These are phyloP conservation scores for Cichladusa arquata DNA, from an alignment of 2,113 vertebrate genomes.

Conservation along the genomic window DNA sequence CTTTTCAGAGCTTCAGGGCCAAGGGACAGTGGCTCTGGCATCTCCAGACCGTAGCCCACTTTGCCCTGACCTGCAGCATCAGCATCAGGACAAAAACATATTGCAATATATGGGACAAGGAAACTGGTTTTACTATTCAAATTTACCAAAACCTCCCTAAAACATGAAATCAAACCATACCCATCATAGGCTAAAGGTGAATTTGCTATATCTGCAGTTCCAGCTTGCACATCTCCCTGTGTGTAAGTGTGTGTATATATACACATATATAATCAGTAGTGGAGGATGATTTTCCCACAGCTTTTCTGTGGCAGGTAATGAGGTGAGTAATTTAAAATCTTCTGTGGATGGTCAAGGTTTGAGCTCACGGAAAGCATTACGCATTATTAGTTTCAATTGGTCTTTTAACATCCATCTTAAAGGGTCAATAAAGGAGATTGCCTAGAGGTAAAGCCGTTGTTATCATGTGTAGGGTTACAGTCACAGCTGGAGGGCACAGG, in stretches of 20 bases:
- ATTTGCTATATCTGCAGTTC: background rate
- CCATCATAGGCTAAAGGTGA: background rate
- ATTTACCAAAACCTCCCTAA: background rate
- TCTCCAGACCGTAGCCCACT: background rate
- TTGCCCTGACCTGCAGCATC: background rate
- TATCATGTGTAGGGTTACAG: slow-evolving; percentile 12
- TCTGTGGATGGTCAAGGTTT: background rate
- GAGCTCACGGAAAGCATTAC: background rate
- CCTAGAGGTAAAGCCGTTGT: slow-evolving; percentile 7
- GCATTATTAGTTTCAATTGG: slow-evolving; percentile 7
- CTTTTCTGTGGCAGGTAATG: background rate
- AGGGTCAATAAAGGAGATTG: slow-evolving; percentile 53
- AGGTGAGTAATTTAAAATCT: slow-evolving; percentile 27
- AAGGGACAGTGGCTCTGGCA: background rate
- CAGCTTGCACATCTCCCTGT: background rate
- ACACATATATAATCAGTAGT: background rate
- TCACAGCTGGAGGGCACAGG: slow-evolving; percentile 21
- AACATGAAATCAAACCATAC: background rate
- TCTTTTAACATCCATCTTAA: slow-evolving; percentile 32
- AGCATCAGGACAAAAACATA: background rate
- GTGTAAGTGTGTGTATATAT: rapidly evolving
- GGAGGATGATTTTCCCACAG: background rate
- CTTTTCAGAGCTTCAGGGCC: background rate
- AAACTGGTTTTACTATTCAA: background rate
- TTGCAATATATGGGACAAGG: background rate